These are phyloP conservation scores for Dipodomys spectabilis DNA, from an alignment of 2,113 vertebrate species.

Conservation along the genomic window DNA sequence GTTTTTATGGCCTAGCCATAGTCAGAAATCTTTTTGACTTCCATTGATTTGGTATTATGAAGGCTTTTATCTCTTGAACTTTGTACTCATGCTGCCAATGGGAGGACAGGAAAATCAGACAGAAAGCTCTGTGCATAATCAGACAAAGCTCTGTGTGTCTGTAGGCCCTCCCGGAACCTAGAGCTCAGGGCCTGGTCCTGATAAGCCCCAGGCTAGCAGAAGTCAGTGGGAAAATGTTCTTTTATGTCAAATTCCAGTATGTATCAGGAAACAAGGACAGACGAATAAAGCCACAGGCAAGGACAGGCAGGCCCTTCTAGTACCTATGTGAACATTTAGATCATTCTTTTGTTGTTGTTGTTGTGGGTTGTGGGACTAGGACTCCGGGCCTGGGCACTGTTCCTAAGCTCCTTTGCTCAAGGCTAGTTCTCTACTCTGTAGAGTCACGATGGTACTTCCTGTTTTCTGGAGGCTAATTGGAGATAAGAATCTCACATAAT, in stretches of 20 bases:
- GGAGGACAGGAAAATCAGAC: not conserved
- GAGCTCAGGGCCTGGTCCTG: not conserved
- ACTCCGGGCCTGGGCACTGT: too few species aligned
- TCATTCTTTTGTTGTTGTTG: not conserved
- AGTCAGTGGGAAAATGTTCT: conserved; percentile 66
- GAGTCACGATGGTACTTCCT: too few species aligned
- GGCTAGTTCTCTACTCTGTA: too few species aligned
- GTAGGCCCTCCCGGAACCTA: not conserved
- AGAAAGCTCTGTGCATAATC: conserved; percentile 14
- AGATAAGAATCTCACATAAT: too few species aligned
- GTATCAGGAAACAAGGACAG: conserved; percentile 4
- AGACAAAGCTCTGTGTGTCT: not conserved
- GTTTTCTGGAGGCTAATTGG: too few species aligned
- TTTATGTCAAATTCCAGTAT: conserved; percentile 44
- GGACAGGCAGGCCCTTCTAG: not conserved
- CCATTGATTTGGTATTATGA: conserved; percentile 53
- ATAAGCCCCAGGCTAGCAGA: conserved; percentile 42
- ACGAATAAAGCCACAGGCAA: conserved; percentile 54
- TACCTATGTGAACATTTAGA: conserved; percentile 10
- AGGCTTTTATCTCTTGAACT: conserved; percentile 64
- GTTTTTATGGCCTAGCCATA: conserved; percentile 43
- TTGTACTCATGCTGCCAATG: conserved; percentile 51
- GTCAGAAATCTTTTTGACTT: conserved; percentile 35
- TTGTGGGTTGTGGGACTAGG: not conserved
- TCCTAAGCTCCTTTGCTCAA: too few species aligned